phyloP scores from a whole-genome alignment of 2,113 vertebrate species.

The Chloroceryle aenea region DNA sequence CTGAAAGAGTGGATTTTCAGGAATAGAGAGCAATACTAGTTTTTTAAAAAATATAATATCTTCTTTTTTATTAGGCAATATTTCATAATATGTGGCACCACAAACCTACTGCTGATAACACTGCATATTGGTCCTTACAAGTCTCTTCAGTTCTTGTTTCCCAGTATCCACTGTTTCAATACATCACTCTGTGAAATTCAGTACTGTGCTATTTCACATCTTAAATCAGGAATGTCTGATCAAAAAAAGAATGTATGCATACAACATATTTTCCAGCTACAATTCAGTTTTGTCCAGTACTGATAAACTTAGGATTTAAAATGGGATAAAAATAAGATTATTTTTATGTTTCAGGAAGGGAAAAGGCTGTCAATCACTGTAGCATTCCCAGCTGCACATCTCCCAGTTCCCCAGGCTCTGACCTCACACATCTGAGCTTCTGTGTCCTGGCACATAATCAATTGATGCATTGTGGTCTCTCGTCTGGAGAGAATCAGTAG shows the following conservation, averaged over 20 bases:
- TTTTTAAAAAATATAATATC: neutral
- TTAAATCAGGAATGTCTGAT: neutral
- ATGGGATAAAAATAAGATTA: neutral
- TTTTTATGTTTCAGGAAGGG: neutral
- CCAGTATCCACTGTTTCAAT: neutral
- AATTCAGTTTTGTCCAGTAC: neutral
- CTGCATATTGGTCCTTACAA: neutral
- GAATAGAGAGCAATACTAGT: neutral
- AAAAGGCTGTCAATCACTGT: neutral
- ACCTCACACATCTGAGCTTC: accelerated
- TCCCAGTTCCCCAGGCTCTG: neutral
- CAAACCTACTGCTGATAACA: neutral
- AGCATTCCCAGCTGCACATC: neutral
- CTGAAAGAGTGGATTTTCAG: neutral
- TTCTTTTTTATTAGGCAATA: neutral
- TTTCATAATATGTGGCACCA: neutral
- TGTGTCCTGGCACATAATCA: neutral
- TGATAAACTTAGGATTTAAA: neutral
- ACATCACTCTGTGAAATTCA: neutral
- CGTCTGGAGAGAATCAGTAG: neutral
- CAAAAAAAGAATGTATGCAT: neutral
- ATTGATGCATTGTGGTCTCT: neutral
- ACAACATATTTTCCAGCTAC: neutral
- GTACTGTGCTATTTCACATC: neutral
- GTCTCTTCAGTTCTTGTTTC: neutral